phyloP scores from a whole-genome alignment of 2,797 vertebrate species.

The Acanthis flammea region DNA sequence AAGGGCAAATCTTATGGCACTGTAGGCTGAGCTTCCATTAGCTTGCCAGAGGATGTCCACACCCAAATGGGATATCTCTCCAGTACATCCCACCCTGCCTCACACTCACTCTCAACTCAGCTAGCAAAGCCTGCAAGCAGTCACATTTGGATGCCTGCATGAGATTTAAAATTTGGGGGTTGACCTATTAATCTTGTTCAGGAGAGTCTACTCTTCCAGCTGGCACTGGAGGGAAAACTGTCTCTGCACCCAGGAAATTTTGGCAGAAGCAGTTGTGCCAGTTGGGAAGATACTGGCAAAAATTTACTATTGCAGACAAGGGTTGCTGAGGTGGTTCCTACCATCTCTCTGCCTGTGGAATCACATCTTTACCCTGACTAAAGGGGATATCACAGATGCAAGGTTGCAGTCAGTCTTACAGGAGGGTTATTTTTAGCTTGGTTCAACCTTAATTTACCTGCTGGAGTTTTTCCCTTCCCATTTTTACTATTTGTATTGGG shows the following conservation, averaged over 20 bases:
- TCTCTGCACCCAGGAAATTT: not conserved
- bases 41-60: not conserved
- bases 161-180: not conserved
- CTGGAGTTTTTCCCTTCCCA: not conserved
- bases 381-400: not conserved
- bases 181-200: not conserved
- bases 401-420: not conserved
- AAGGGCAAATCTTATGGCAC: not conserved
- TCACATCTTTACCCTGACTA: not conserved
- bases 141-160: not conserved
- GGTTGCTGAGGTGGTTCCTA: not conserved
- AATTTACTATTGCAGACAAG: not conserved
- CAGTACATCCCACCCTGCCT: not conserved
- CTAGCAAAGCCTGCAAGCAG: not conserved
- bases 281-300: not conserved
- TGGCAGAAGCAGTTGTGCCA: not conserved
- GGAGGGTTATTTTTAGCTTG: not conserved
- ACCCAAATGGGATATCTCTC: fast-evolving
- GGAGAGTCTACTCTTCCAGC: not conserved
- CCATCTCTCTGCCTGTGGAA: not conserved
- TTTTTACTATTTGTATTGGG: not conserved
- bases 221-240: not conserved
- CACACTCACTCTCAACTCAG: not conserved
- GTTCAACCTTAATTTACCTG: not conserved
- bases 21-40: not conserved